Base-by-base conservation (phyloP, 2,888 invertebrate species). In the Drosophila falleni region DNA sequence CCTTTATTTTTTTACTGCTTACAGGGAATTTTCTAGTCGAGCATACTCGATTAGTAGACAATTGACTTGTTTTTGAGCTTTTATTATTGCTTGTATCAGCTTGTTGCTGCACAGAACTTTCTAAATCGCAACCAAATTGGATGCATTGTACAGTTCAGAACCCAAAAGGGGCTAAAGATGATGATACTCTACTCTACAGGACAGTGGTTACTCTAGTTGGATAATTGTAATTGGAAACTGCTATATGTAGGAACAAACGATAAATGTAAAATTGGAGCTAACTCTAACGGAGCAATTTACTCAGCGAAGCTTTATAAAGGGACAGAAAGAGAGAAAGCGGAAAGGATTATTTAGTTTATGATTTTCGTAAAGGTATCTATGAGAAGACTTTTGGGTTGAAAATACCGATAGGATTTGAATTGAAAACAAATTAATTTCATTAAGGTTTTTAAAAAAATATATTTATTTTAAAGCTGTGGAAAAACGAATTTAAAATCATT, bases 31-130 rank as follows among this genome's bases (percentile, higher is more conserved):
- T 51, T 23, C 11, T 15, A 39, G 55, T 71, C 46, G 19, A 35
- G 31, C 41, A 37, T 11, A 47, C 19, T 5, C 15, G n/a, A 23
- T 8, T 19, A 1, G 2, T 1, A 11, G 5, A 5, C 31, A 33
- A 9, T 11, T 8, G 9, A 6, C 42, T 70, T 56, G 51, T 53
- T 53, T 61, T 64, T 53, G 51, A 71, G 47, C 55, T 63, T 53
- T 51, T 46, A 51, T 56, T 71, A 71, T 71, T 47, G 64, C 56
- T 37, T 59, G 58, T 59, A 59, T 59, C 47, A 58, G 58, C 47
- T 41, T 63, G 55, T 51, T 53, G 70, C 71, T 16, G 33, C 39
- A 29, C 44, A 53, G 35, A 63, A 63, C 55, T 71, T 71, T 71
- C 44, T 37, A 71, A 64, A 53, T 51, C 51, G 70, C 51, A 70